Evolutionary conservation across 2,888 invertebrate genomes (phyloP), one percentile per base, ranked within the genome.

Genomic region (Lottia gigantea): DNA sequence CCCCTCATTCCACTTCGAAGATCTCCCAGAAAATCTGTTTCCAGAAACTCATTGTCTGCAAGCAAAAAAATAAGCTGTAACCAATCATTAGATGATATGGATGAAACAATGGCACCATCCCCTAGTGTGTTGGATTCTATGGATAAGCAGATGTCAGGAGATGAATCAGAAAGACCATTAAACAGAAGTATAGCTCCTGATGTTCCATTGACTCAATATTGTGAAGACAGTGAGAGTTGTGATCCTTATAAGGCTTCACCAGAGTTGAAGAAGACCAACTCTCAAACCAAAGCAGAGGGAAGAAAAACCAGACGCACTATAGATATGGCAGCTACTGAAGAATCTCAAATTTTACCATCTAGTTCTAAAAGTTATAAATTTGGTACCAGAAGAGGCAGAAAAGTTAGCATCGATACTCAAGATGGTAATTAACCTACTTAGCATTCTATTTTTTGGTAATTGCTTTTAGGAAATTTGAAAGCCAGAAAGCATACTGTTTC

Each of bases 101-200:
- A 74, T 73, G 74, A 74, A 70, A 76, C 76, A 25, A 46, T 77
- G 14, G 46, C 71, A 19, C 71, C 77, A n/a, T 64, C 70, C 46
- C 26, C 62, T 14, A 47, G n/a, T 31, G 64, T 26, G 12, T 64
- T 31, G 0, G 26, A 25, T 66, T 19, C 19, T 25, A 66, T 45
- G n/a, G n/a, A n/a, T 11, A 46, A 45, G 16, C 66, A 25, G 26
- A 19, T 12, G 12, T 16, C 25, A 45, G 46, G n/a, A 19, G 25
- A 46, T 46, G n/a, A 66, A 16, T 40, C 16, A 31, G 23, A 25
- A 23, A 63, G 62, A 64, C 46, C 55, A 25, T 64, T 75, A 45
- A 81, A 81, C 72, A 75, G 78, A 16, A 81, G 81, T 68, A 25
- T 80, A 23, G 81, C 80, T 40, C 81, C 81, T 62, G 77, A 71